Evolutionary conservation across 2,797 vertebrate genomes (phyloP), one percentile per base, ranked within the genome.

Genomic region (Premnoplex brunnescens): DNA sequence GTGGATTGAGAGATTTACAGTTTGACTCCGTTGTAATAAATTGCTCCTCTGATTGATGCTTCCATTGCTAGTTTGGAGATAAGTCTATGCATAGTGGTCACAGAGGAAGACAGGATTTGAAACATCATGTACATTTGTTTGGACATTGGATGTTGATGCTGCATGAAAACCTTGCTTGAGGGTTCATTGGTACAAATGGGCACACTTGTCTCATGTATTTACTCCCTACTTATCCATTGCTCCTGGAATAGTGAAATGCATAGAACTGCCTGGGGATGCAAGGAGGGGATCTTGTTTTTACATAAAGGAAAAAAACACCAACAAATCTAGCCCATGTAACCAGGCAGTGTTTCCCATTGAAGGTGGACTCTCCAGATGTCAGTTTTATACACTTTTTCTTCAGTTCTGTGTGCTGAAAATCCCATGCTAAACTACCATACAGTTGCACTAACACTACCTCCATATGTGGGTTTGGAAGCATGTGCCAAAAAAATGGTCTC

Each of bases 401-500:
- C 58, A 72, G 34, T 88, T 88, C 62, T 2, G 1, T 48, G 7
- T 81, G 55, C 82, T 88, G 79, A 81, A 81, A 91, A 96, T 52
- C 66, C 58, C 52, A 12, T 41, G 39, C 46, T 88, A 23, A 75
- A 62, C 26, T 83, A 85, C 4, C 12, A 19, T 62, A 46, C 52
- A 69, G 46, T 69, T 91, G 62, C 77, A 63, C 63, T 91, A 93
- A 84, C 56, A 41, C 88, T 91, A 43, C 36, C 73, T 95, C 68
- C 9, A 4, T 68, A 26, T 56, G 83, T 69, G 92, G 89, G 28
- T 83, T 93, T 91, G 74, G 68, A 95, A 87, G 76, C 37, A 76
- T 28, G 80, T 88, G 69, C 52, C 91, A 74, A 72, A 84, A 89
- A 91, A 72, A 44, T 32, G 64, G 48, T 76, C 60, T 76, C 58